Evolutionary conservation across 2,797 vertebrate species (phyloP), one percentile per base, ranked within the genome.

Genomic region (Coranthus polyacanthus): DNA sequence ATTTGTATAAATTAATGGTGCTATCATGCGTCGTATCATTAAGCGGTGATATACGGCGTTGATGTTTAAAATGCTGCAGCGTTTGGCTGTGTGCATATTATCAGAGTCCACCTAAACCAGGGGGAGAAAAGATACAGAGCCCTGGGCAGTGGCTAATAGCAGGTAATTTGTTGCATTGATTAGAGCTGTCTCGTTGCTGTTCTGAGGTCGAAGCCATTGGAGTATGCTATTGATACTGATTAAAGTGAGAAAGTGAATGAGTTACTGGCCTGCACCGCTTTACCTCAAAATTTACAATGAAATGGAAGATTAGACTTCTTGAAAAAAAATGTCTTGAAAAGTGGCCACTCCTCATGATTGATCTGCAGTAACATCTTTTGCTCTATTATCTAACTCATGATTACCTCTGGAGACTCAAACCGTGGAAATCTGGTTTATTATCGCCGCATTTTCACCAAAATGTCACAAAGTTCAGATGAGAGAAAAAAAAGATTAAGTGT

Each of bases 131-230:
- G 60, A 69, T 42, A 60, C 46, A 79, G 72, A 71, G 55, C 24
- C 36, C 45, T 43, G 62, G 57, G 68, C 72, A 67, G 75, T 65
- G 38, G 79, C 72, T 86, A 85, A 88, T 83, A 72, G 84, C 61
- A 72, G 68, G 79, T 78, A 43, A 87, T 87, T 81, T 87, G 81
- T 85, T 81, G 74, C 70, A 79, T 84, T 82, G 85, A 89, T 89
- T 80, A 51, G 18, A 76, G 44, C 72, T 66, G 75, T 81, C 73
- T 72, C 45, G 9, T 10, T 69, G 60, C 54, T 55, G 38, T 22
- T 69, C 55, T 46, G 58, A 56, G 62, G 66, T 68, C 42, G 71
- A 86, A 79, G 62, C 45, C 34, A 53, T 60, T 46, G 68, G 49
- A 60, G 47, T 62, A 43, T 43, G 24, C 66, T 62, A 60, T 76